Percentiles rank a stretch among this genome's conserved stretches.
These are phyloP conservation scores for Stichodactyla mertensii DNA, from an alignment of 64 coral and sea anemone genomes.

Conservation along the genomic window DNA sequence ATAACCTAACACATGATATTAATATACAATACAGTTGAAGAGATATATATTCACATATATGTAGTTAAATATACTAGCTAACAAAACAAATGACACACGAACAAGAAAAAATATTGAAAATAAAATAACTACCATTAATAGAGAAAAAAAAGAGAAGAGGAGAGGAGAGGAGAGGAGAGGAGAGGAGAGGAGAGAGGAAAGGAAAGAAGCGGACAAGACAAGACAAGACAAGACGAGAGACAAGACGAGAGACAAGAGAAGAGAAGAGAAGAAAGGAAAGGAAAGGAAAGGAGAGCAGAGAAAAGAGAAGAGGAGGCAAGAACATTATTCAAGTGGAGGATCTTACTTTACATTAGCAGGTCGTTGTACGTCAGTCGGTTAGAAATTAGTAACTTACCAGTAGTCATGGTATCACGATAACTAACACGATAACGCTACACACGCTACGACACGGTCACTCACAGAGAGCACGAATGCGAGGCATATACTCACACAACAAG, in stretches of 20 bases:
- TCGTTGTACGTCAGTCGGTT: background rate
- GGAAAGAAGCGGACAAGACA: background rate
- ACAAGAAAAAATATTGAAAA: background rate
- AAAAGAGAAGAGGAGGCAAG: background rate
- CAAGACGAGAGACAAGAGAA: background rate
- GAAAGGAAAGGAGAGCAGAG: background rate
- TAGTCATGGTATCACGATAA: constrained; percentile 39
- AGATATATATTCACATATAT: too few relatives aligned
- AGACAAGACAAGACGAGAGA: background rate
- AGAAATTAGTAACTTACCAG: constrained; percentile 34
- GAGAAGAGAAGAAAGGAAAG: too few relatives aligned
- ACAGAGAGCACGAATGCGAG: constrained; percentile 14
- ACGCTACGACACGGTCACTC: constrained; percentile 33
- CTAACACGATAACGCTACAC: constrained; percentile 29
- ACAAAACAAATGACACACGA: background rate
- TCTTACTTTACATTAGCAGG: background rate
- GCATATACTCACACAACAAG: constrained; percentile 16
- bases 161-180: too few relatives aligned
- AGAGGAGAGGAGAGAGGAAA: background rate
- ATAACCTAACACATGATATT: constrained; percentile 29
- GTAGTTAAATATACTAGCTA: background rate
- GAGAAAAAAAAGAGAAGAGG: background rate
- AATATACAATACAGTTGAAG: background rate
- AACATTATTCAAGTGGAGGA: background rate
- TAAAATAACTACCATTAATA: background rate